Base-by-base conservation (phyloP, 2,888 invertebrate species). In the Aphodius sticticus region DNA sequence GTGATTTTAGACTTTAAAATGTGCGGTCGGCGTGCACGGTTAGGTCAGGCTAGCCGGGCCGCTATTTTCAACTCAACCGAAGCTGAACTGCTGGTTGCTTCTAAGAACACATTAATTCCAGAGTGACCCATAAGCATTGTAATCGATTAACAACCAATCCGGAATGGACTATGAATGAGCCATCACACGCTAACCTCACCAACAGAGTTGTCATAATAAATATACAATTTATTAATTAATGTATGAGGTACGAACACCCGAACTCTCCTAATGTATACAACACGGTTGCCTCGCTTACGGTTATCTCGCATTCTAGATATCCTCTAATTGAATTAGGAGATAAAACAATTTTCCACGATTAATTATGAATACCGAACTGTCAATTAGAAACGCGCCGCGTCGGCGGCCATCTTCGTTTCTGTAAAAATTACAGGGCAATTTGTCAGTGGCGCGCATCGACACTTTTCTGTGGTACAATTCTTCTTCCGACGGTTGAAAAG, bases 161-260 rank as follows among this genome's bases (percentile, higher is more conserved):
- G 53, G 53, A 53, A 12, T 12, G 53, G 53, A 53, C 53, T 53
- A 12, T 9, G 53, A 53, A 53, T 53, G 53, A 53, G 53, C 53
- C 53, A 53, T 53, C 53, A 53, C 53, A 5, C 7, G 53, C 53
- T 53, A 53, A 53, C 53, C 53, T 53, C 12, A 9, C 6, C 35
- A 74, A 74, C 35, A 35, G 74, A 74, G 74, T 74, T 74, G 74
- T 74, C 74, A 74, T 74, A 74, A 74, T 74, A 74, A 74, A 74
- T 37, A 36, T 74, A 35, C 35, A 36, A 74, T 74, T 74, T 74
- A 74, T 74, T 74, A 74, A 74, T 74, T 74, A 74, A 74, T 37
- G 74, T 74, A 71, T 71, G 3, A 2, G 26, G 26, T 26, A 53
- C 53, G 53, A 53, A 53, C 53, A 53, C 74, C 36, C 74, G 36